Conservation (phyloP, 2,888 invertebrate genomes). For the Eristalis arbustorum region DNA sequence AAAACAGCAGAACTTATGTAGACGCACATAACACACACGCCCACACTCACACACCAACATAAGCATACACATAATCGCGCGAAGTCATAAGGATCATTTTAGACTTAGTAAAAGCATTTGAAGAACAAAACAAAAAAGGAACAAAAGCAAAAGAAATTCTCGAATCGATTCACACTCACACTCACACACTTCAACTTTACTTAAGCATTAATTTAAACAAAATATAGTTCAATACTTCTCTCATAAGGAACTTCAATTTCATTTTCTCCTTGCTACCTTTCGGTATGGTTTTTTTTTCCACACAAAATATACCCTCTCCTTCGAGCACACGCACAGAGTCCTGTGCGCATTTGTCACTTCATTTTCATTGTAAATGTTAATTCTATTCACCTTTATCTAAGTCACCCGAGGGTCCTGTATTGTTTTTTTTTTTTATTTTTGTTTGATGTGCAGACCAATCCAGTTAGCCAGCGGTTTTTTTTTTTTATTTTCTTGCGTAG, state of each 20-base stretch:
- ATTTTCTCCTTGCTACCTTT: neutral
- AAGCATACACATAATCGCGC: conserved; percentile 9
- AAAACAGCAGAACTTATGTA: conserved; percentile 3
- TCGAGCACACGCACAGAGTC: neutral
- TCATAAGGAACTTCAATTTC: neutral
- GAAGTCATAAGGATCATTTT: conserved; percentile 56
- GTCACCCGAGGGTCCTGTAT: conserved; percentile 48
- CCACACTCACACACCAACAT: neutral
- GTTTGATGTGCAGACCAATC: conserved; percentile 6
- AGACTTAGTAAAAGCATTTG: conserved; percentile 34
- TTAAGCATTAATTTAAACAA: conserved; percentile 62
- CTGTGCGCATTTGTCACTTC: neutral
- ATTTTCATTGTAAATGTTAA: conserved; percentile 35
- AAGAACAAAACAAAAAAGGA: conserved; percentile 17
- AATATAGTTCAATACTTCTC: conserved; percentile 42
- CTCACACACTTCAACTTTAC: conserved; percentile 26
- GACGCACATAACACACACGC: neutral
- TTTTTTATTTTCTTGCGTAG: neutral
- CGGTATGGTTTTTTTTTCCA: conserved; percentile 30
- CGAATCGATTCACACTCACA: neutral
- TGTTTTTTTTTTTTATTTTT: conserved; percentile 6
- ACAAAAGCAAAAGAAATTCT: neutral
- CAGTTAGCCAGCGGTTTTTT: conserved; percentile 6
- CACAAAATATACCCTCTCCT: neutral
- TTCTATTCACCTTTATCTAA: conserved; percentile 61